Evolutionary conservation across 2,797 vertebrate genomes (phyloP).

Genomic region (Dallia pectoralis): DNA sequence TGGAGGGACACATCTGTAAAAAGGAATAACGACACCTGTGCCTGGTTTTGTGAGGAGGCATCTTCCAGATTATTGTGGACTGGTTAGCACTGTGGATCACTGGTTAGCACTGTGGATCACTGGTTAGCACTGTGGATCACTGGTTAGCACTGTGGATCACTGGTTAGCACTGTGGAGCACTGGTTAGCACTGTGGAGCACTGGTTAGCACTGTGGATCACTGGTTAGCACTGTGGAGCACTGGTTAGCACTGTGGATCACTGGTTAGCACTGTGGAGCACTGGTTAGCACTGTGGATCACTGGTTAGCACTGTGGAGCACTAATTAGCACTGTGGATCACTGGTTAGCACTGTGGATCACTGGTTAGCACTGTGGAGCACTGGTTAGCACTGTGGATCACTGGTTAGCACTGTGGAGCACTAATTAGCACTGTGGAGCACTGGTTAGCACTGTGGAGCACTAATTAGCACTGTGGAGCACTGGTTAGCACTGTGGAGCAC

Average conservation of each 20-base stretch:
- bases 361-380: constrained; percentile 29
- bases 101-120: constrained; percentile 33
- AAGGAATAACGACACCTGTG: neutral
- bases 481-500: too few species aligned
- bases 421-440: constrained; percentile 29
- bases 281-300: constrained; percentile 33
- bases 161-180: constrained; percentile 29
- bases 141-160: too few species aligned
- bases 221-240: constrained; percentile 29
- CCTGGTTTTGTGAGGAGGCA: neutral
- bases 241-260: too few species aligned
- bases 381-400: constrained; percentile 33
- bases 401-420: too few species aligned
- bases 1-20: neutral
- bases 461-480: constrained; percentile 29
- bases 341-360: too few species aligned
- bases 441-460: too few species aligned
- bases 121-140: constrained; percentile 33
- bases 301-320: constrained; percentile 33
- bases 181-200: constrained; percentile 33
- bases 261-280: constrained; percentile 29
- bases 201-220: too few species aligned
- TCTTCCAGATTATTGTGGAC: neutral
- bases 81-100: constrained; percentile 28
- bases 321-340: too few species aligned